These are phyloP conservation scores for Prietella phreatophila DNA, from an alignment of 2,113 vertebrate genomes.

Conservation along the genomic window DNA sequence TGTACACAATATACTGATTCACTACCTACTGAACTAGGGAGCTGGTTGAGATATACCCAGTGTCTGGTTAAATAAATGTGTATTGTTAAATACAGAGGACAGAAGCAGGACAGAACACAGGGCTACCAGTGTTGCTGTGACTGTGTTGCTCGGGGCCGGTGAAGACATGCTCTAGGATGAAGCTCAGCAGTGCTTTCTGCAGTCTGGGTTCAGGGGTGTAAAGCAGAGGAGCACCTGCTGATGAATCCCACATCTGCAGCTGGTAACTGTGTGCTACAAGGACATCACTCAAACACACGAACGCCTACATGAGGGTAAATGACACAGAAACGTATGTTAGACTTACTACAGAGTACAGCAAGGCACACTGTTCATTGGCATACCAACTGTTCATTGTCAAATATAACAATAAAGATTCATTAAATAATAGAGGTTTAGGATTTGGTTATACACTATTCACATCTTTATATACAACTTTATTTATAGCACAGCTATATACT, in stretches of 20 bases:
- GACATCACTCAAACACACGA: conserved; percentile 82
- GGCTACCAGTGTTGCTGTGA: conserved; percentile 70
- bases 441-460: neutral
- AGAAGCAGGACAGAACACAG: neutral
- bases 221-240: conserved; percentile 60
- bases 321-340: neutral
- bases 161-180: conserved; percentile 77
- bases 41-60: no score
- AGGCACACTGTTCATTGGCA: neutral
- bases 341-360: neutral
- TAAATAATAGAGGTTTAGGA: neutral
- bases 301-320: conserved; percentile 68
- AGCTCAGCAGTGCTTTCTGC: conserved; percentile 80
- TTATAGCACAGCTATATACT: neutral
- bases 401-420: neutral
- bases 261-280: conserved; percentile 81
- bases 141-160: conserved; percentile 62
- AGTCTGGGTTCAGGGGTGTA: conserved; percentile 77
- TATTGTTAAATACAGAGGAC: neutral
- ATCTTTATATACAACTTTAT: neutral
- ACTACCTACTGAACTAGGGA: no score
- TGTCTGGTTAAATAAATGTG: neutral
- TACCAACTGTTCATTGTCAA: neutral
- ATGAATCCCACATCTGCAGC: conserved; percentile 69
- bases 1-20: no score